Base-by-base conservation (phyloP, 2,888 invertebrate genomes). In the Melieria picta region DNA sequence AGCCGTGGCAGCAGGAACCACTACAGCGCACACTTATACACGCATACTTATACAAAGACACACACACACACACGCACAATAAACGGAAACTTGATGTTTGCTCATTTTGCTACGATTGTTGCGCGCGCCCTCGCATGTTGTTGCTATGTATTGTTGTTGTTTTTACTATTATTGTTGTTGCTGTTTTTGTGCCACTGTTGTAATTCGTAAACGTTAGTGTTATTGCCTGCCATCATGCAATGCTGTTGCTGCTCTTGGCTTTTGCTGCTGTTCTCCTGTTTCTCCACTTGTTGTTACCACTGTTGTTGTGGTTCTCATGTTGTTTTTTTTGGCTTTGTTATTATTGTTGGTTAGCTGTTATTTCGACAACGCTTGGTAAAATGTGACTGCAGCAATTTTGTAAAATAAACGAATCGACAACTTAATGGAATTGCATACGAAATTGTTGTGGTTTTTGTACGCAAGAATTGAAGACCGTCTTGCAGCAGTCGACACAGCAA, bases 401-500 rank as follows among this genome's bases (percentile, higher is more conserved):
- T 64, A 72, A 72, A 67, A 72, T 72, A 68, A 72, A 68, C 72
- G 68, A 72, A 72, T 63, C 72, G 68, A 67, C 64, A 57, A 64
- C 64, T 72, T 68, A 64, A 72, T 72, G 65, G 63, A 67, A 62
- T 50, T 50, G 69, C 62, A 69, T 57, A 48, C 69, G 46, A 47
- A 62, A 62, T 56, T 42, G 42, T 43, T 60, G 10, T 52, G 50
- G 6, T 48, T 47, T 48, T 13, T 30, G 30, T 30, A 30, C 30
- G 30, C 30, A 30, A 30, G 30, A 30, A 3, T 30, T 30, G 30
- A 30, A 30, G 30, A 30, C 30, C 30, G 30, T 1, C 30, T 30
- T 30, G 3, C 30, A 30, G 30, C 30, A 30, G 30, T 30, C 30
- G 3, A 30, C 30, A 30, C 30, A 30, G 30, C 30, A 30, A 30